Evolutionary conservation across 2,113 vertebrate species (phyloP), one percentile per base, ranked within the genome.

Genomic region (Tylochromis polylepis): DNA sequence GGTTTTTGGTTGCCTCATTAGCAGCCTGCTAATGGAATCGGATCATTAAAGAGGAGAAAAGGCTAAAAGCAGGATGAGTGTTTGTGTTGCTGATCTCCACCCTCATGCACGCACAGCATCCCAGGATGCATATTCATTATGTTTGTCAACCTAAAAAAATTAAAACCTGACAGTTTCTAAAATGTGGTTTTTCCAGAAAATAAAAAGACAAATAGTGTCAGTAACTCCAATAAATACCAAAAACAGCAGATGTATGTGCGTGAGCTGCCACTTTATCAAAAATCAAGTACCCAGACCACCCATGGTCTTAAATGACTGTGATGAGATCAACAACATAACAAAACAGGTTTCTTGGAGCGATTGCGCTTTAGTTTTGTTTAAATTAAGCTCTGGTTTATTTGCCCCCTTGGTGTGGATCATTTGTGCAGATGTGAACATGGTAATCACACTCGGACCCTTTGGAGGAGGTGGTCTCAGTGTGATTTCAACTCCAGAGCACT

Each of bases 21-120:
- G 55, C 31, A 49, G 80, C 29, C 86, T 78, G 89, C 88, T 93
- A 93, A 94, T 95, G 94, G 93, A 92, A 88, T 72, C 62, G 8
- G 87, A 93, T 94, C 93, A 91, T 94, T 95, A 94, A 80, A 60
- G 85, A 85, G 56, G 67, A 60, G 27, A 83, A 79, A 46, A 78
- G 31, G 79, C 70, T 90, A 57, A 90, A 85, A 90, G 88, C 89
- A 22, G 82, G 83, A 46, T 70, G 57, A 81, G 65, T 84, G 81
- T 57, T 51, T 72, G 16, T 56, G 67, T 12, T 11, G 57, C 41
- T 72, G 38, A 58, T 82, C 56, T 36, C 11, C 53, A 38, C 5
- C 38, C 31, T 6, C 53, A n/a, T 81, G 11, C 6, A 72, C 3
- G 4, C 34, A 29, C 77, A 49, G 31, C 11, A 27, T 77, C 43